These are phyloP conservation scores for Melieria omissa DNA, from an alignment of 2,888 invertebrate species.

Conservation along the genomic window DNA sequence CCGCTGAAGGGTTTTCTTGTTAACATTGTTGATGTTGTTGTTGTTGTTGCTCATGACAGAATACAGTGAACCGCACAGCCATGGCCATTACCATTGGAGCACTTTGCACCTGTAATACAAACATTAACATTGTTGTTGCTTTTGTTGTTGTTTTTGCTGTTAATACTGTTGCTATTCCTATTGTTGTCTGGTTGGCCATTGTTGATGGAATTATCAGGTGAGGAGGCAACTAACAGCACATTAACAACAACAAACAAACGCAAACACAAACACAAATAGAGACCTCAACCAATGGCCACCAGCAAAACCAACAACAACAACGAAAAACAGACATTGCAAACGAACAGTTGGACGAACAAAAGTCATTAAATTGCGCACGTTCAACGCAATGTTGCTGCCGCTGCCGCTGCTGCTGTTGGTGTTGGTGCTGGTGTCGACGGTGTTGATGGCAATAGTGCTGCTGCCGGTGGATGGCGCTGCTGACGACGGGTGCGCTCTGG, in stretches of 20 bases:
- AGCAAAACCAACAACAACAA: background rate
- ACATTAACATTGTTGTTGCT: background rate
- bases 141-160: background rate
- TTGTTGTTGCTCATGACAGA: constrained; percentile 1
- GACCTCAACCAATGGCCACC: background rate
- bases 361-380: background rate
- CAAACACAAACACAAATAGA: background rate
- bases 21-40: background rate
- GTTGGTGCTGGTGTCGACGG: no score
- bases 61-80: background rate
- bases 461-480: no score
- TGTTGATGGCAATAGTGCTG: no score
- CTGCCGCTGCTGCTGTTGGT: no score
- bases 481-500: no score
- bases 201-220: constrained; percentile 4
- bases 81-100: constrained; percentile 19
- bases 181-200: background rate
- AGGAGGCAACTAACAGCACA: background rate
- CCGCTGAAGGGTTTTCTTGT: no score
- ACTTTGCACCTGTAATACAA: constrained; percentile 15
- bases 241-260: background rate
- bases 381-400: background rate
- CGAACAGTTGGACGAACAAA: no score
- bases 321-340: background rate
- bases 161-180: background rate